Conservation (phyloP, 2,113 vertebrate species). For the Cyprinodon variegatus region DNA sequence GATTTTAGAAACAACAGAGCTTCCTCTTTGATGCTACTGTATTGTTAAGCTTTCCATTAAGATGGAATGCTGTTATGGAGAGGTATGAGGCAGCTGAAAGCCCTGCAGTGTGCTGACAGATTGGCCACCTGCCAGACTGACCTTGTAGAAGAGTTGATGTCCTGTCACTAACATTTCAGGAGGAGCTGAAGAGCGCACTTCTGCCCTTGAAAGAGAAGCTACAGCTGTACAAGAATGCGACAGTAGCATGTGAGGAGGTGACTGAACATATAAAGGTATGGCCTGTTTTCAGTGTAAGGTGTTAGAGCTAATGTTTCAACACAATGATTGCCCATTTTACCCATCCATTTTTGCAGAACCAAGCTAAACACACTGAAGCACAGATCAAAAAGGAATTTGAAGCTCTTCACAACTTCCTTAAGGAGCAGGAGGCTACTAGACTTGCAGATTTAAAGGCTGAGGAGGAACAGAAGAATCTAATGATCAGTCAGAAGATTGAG, state of each 20-base stretch:
- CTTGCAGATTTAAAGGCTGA: constrained; percentile 72
- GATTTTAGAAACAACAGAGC: neutral
- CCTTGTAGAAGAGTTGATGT: constrained; percentile 42
- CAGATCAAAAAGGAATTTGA: constrained; percentile 80
- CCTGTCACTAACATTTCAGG: constrained; percentile 67
- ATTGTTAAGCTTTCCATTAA: constrained; percentile 33
- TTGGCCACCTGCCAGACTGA: constrained; percentile 51
- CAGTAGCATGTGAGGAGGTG: constrained; percentile 71
- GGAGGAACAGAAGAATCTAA: constrained; percentile 66
- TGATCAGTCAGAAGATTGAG: constrained; percentile 69
- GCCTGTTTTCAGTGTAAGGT: neutral
- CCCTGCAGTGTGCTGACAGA: constrained; percentile 38
- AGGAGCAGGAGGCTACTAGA: constrained; percentile 75
- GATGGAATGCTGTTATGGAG: constrained; percentile 30
- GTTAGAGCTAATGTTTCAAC: neutral
- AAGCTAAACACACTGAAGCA: constrained; percentile 75
- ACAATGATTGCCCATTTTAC: constrained; percentile 5
- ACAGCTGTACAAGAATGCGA: constrained; percentile 70
- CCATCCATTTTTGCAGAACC: constrained; percentile 65
- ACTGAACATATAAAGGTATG: constrained; percentile 78
- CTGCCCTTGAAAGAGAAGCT: constrained; percentile 79
- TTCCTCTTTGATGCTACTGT: constrained; percentile 13
- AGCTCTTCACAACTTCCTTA: constrained; percentile 74
- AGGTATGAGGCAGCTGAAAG: constrained; percentile 59
- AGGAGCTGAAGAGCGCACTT: constrained; percentile 77